Evolutionary conservation across 2,113 vertebrate species (phyloP), one percentile per base, ranked within the genome.

Genomic region (Telmatochromis sp.): DNA sequence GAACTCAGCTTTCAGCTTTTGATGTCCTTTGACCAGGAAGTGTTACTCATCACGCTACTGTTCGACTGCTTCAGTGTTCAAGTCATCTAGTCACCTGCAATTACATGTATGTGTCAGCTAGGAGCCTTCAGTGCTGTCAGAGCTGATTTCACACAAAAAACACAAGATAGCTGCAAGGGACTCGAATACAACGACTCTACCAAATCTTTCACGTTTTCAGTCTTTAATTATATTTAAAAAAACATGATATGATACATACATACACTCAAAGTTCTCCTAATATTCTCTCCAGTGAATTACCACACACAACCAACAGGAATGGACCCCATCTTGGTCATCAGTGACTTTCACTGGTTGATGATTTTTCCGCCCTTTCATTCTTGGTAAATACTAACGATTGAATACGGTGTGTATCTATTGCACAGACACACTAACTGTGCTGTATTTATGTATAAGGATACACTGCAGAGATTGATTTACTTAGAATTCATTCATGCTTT

Each of bases 181-280:
- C 1, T 75, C 40, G 3, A 47, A 28, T 47, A 17, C 40, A 47
- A 28, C 21, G 0, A 26, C 8, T 0, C 68, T 15, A 17, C 21
- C 40, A 73, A 28, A 47, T 40, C 21, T 28, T 28, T 47, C 23
- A 73, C 8, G 1, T 40, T 68, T 68, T 68, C 35, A 21, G 63
- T 40, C 19, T 68, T 68, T 65, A 35, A 63, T 12, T 35, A n/a
- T 65, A 6, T 35, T 19, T 0, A 0, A 0, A 0, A 19, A 65
- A n/a, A 35, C 1, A 57, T 14, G 55, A 58, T 31, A 58, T 1
- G 26, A 6, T 31, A 60, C 65, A 23, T 14, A n/a, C 12, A 23
- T 23, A 37, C 19, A 65, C 13, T 65, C 21, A 37, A 65, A 21
- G 33, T 8, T 37, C 60, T 65, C 33, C 63, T 68, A 70, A 23